These are phyloP conservation scores for Orthosia incerta DNA, from an alignment of 2,888 invertebrate species.

Conservation along the genomic window DNA sequence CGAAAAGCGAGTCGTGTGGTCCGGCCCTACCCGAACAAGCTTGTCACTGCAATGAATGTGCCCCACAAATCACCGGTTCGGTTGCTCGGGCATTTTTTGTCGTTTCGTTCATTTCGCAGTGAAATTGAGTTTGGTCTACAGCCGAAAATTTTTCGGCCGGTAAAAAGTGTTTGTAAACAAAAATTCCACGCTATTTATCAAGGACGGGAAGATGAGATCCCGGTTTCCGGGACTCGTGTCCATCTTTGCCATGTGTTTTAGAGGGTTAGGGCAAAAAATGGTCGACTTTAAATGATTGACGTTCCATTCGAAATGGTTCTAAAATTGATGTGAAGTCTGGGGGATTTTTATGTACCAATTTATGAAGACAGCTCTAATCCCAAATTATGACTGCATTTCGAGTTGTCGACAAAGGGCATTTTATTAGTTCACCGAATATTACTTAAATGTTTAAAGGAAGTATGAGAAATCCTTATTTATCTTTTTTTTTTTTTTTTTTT, in stretches of 20 bases:
- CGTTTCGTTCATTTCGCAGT: constrained; percentile 85
- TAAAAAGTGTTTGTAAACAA: constrained; percentile 76
- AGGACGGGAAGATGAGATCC: constrained; percentile 65
- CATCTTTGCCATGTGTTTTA: constrained; percentile 57
- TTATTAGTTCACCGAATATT: constrained; percentile 13
- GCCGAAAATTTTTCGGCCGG: constrained; percentile 78
- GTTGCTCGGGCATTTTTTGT: constrained; percentile 85
- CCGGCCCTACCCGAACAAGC: constrained; percentile 80
- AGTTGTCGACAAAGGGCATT: constrained; percentile 2
- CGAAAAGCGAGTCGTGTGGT: constrained; percentile 79
- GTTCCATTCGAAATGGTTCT: constrained; percentile 15
- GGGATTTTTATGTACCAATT: background rate
- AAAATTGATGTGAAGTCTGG: background rate
- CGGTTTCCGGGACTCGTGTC: constrained; percentile 62
- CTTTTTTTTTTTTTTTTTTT: no score
- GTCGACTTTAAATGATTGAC: constrained; percentile 39
- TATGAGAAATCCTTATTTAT: constrained; percentile 43
- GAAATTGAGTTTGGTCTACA: constrained; percentile 85
- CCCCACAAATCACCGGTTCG: constrained; percentile 88
- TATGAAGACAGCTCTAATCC: background rate
- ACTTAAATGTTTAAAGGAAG: constrained; percentile 19
- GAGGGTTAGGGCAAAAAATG: constrained; percentile 58
- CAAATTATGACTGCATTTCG: constrained; percentile 3
- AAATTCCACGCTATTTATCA: constrained; percentile 71
- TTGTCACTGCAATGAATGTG: constrained; percentile 89